Evolutionary conservation across 92 coral and sea anemone genomes (phyloP).

Genomic region (Palythoa caribaeorum): DNA sequence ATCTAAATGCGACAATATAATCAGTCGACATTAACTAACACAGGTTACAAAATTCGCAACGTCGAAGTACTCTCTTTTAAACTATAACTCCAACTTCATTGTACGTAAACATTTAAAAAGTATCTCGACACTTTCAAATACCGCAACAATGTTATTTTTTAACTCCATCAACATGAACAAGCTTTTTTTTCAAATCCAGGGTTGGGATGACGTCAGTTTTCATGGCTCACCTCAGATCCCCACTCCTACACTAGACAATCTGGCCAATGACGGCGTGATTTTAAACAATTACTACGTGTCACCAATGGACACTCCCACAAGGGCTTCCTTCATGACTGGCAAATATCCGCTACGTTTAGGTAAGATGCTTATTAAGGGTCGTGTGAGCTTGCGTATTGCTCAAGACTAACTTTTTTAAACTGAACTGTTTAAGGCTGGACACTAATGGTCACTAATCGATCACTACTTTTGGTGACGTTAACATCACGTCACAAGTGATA

Average conservation of each 20-base stretch:
- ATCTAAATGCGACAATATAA: too few species aligned
- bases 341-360: slow-evolving; percentile 82
- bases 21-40: too few species aligned
- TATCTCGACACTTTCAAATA: too few species aligned
- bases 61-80: too few species aligned
- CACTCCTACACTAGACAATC: slow-evolving; percentile 93
- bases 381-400: background rate
- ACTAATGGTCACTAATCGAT: too few species aligned
- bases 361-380: background rate
- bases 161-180: background rate
- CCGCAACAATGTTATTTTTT: too few species aligned
- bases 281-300: slow-evolving; percentile 97
- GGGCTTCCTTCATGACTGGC: slow-evolving; percentile 99
- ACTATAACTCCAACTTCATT: too few species aligned
- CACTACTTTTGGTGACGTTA: too few species aligned
- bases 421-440: too few species aligned
- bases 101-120: too few species aligned
- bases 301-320: slow-evolving; percentile 89
- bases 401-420: background rate
- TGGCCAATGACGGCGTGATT: slow-evolving; percentile 94
- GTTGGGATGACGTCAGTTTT: slow-evolving; percentile 99
- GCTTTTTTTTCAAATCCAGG: slow-evolving; percentile 54
- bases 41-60: too few species aligned
- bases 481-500: too few species aligned
- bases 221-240: slow-evolving; percentile 99